Evolutionary conservation across 2,113 vertebrate species (phyloP).

Genomic region (Sarotherodon lohbergeri): DNA sequence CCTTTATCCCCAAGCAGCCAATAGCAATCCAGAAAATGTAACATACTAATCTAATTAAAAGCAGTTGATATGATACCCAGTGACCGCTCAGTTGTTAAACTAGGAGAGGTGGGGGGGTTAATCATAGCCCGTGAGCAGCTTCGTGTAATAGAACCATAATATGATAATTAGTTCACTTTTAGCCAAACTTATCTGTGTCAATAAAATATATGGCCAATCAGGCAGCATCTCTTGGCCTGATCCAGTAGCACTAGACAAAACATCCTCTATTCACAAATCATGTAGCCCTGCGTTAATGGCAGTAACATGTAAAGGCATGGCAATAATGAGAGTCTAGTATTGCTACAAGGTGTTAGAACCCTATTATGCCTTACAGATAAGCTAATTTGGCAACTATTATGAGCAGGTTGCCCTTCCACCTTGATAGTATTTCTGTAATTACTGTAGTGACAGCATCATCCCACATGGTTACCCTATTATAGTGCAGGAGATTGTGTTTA

Average conservation of each 20-base stretch:
- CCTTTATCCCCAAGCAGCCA: constrained; percentile 55
- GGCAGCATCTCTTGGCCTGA: background rate
- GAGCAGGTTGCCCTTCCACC: constrained; percentile 44
- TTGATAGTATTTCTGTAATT: constrained; percentile 41
- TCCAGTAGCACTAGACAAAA: constrained; percentile 31
- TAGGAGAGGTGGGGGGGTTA: constrained; percentile 71
- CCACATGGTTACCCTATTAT: constrained; percentile 25
- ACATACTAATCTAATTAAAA: constrained; percentile 76
- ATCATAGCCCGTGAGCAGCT: constrained; percentile 76
- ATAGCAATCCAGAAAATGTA: constrained; percentile 45
- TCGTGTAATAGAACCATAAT: constrained; percentile 62
- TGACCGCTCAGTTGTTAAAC: constrained; percentile 64
- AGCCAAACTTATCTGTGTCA: constrained; percentile 71
- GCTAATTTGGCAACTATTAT: constrained; percentile 53
- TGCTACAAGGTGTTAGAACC: constrained; percentile 48
- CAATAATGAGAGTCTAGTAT: constrained; percentile 25
- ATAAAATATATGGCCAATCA: constrained; percentile 54
- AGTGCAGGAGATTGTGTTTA: constrained; percentile 30
- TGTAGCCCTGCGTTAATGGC: background rate
- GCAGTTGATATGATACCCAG: constrained; percentile 62
- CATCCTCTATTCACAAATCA: constrained; percentile 2
- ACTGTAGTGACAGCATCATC: constrained; percentile 29
- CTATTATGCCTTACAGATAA: constrained; percentile 42
- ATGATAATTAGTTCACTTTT: constrained; percentile 69
- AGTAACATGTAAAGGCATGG: constrained; percentile 7